phyloP scores from a whole-genome alignment of 2,797 vertebrate species.

The Onychomys torridus region DNA sequence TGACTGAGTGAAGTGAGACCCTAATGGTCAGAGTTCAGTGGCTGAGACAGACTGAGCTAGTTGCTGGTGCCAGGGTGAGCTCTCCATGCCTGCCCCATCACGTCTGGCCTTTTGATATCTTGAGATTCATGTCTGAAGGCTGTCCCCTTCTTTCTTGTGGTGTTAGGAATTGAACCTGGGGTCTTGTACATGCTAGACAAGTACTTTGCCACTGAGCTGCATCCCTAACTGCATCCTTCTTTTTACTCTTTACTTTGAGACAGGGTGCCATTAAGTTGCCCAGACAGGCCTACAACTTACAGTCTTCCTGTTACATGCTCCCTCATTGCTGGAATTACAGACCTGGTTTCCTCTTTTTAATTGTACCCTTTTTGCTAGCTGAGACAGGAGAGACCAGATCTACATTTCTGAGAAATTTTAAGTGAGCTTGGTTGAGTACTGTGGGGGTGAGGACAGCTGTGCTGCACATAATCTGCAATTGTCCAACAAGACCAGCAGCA shows the following conservation, averaged over 20 bases:
- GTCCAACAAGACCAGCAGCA: no score
- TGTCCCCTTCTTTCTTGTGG: neutral
- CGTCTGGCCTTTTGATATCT: neutral
- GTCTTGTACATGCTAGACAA: neutral
- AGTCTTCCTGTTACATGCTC: neutral
- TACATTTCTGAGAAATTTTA: rapidly evolving
- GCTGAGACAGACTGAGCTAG: rapidly evolving
- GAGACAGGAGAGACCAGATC: rapidly evolving
- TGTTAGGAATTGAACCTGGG: neutral
- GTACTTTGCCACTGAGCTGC: neutral
- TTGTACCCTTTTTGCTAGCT: rapidly evolving
- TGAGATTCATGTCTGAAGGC: neutral
- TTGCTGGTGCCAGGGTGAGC: neutral
- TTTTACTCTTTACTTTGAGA: neutral
- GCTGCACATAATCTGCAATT: no score
- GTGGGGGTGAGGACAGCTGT: rapidly evolving
- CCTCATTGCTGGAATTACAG: neutral
- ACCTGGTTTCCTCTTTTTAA: neutral
- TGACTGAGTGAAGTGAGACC: neutral
- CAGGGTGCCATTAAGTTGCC: neutral
- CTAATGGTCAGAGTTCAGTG: rapidly evolving
- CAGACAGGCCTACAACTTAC: neutral
- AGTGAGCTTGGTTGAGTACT: neutral
- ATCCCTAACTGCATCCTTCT: neutral
- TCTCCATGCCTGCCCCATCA: neutral